Evolutionary conservation across 2,797 vertebrate species (phyloP).

Genomic region (Dipus sagitta): DNA sequence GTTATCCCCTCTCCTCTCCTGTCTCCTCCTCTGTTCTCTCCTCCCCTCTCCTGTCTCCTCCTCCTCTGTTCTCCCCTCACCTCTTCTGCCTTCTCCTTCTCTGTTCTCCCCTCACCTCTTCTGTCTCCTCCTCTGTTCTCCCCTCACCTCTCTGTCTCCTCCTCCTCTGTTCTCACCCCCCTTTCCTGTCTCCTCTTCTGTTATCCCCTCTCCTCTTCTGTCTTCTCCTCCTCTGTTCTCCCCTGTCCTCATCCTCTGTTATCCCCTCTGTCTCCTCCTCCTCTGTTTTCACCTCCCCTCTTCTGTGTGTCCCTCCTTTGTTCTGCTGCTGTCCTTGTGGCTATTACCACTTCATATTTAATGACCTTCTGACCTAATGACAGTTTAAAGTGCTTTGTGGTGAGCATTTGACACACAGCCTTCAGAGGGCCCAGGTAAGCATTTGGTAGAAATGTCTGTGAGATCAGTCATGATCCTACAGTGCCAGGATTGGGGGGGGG

Average conservation of each 20-base stretch:
- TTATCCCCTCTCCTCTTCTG: not conserved
- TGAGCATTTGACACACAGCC: not conserved
- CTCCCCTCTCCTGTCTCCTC: too few species aligned
- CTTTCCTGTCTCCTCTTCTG: too few species aligned
- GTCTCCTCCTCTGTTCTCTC: too few species aligned
- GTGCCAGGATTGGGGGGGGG: not conserved
- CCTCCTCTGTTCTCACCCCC: too few species aligned
- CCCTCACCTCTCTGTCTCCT: not conserved
- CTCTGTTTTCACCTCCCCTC: too few species aligned
- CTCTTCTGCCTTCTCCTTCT: too few species aligned
- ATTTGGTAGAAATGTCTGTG: not conserved
- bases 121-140: not conserved
- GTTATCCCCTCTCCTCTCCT: too few species aligned
- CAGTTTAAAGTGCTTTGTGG: not conserved
- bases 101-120: fast-evolving
- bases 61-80: too few species aligned
- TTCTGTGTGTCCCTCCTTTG: not conserved
- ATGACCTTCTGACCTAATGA: slow-evolving; percentile 16
- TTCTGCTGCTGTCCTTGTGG: not conserved
- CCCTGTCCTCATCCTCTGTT: too few species aligned
- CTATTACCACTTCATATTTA: not conserved
- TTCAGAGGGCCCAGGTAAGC: not conserved
- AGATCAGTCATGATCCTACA: not conserved
- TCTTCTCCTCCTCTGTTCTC: too few species aligned
- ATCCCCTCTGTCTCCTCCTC: too few species aligned